Base-by-base conservation (phyloP, 2,888 invertebrate genomes). In the Chaetoderma sp. region DNA sequence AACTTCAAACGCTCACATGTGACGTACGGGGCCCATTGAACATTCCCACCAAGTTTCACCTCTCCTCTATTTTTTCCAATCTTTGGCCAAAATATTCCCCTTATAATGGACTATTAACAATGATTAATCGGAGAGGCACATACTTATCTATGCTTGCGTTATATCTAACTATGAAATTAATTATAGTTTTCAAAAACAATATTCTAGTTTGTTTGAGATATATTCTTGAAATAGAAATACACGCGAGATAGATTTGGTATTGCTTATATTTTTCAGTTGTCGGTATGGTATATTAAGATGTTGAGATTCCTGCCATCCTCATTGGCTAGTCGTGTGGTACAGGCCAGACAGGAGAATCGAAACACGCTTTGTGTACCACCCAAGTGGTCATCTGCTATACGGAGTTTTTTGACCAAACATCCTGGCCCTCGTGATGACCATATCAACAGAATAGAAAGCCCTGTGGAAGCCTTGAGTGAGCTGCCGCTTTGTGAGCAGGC, bases 371-470 rank as follows among this genome's bases (percentile, higher is more conserved):
- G 55, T 21, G 49, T 52, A 4, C 67, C 60, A 28, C 58, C 63
- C 36, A 74, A 75, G 30, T 78, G 77, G 77, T 65, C 66, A n/a
- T 56, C 66, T 10, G 59, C 73, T 13, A 73, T 74, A 2, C 60
- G 67, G 18, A 68, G 57, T 13, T 74, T 78, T 49, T 65, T 74
- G 13, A 60, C 49, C 32, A 65, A 72, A 27, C 72, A 78, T 30
- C 77, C 76, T 6, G 65, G 74, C 16, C 76, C 77, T 10, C 50
- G 72, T 21, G 68, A 72, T 18, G 72, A 78, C 54, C 76, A 75
- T 56, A 65, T 78, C 28, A 67, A 61, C 25, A 59, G 61, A 33
- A 50, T 78, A 16, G 74, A 75, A 49, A 44, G 56, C 28, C 47
- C 49, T 6, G 59, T 56, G 1, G 57, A 60, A 0, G 42, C 27